Evolutionary conservation across 2,888 invertebrate species (phyloP).

Genomic region (Phyto melanocephala): DNA sequence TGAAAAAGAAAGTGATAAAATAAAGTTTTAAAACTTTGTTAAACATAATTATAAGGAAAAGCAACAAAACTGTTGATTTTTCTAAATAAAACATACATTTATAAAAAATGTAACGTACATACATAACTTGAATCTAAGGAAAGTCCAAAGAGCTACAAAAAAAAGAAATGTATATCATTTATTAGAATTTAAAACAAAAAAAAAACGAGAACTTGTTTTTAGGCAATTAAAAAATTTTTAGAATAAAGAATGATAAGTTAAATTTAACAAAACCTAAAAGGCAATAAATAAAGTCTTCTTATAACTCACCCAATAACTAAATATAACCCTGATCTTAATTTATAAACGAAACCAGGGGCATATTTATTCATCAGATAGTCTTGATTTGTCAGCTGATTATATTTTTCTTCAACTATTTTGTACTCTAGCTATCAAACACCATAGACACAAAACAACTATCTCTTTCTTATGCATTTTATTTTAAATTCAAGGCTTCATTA

Average conservation of each 20-base stretch:
- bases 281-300: slow-evolving; percentile 6
- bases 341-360: neutral
- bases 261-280: slow-evolving; percentile 6
- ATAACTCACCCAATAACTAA: slow-evolving; percentile 6
- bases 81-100: slow-evolving; percentile 19
- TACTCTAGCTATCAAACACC: too few relatives aligned
- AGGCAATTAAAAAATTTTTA: slow-evolving; percentile 63
- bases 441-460: too few relatives aligned
- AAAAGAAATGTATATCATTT: slow-evolving; percentile 38
- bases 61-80: slow-evolving; percentile 43
- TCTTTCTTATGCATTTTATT: too few relatives aligned
- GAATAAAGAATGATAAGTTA: slow-evolving; percentile 29
- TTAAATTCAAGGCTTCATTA: too few relatives aligned
- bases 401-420: too few relatives aligned
- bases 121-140: slow-evolving; percentile 41
- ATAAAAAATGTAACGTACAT: slow-evolving; percentile 10
- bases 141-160: slow-evolving; percentile 58
- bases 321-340: slow-evolving; percentile 12
- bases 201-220: slow-evolving; percentile 48
- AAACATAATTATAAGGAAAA: slow-evolving; percentile 21
- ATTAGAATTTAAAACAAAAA: slow-evolving; percentile 51
- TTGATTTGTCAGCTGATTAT: too few relatives aligned
- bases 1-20: slow-evolving; percentile 49
- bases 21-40: slow-evolving; percentile 53
- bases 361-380: too few relatives aligned